Conservation (phyloP, 2,113 vertebrate genomes). For the Equus quagga region DNA sequence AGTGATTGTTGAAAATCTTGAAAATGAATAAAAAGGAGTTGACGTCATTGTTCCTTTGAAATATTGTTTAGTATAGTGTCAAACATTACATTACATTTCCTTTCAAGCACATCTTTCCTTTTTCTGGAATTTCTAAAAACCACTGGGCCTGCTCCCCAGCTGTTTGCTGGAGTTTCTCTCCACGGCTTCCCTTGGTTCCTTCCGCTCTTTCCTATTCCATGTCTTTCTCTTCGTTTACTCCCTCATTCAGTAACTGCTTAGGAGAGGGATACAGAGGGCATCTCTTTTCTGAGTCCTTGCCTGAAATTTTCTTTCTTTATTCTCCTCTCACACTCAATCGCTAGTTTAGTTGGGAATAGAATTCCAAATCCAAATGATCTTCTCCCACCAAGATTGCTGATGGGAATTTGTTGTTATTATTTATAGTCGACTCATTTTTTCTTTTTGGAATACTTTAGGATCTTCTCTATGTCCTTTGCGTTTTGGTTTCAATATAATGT, state of each 20-base stretch:
- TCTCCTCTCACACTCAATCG: neutral
- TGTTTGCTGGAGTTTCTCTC: neutral
- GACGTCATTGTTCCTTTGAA: neutral
- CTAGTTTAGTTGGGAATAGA: constrained; percentile 39
- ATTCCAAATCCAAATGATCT: neutral
- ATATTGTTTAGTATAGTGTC: neutral
- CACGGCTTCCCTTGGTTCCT: neutral
- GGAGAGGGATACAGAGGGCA: neutral
- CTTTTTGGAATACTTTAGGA: neutral
- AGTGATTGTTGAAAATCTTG: neutral
- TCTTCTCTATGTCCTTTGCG: neutral
- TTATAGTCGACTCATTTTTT: neutral
- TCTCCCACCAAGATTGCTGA: neutral
- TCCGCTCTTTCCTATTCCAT: neutral
- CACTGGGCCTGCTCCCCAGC: neutral
- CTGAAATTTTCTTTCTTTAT: neutral
- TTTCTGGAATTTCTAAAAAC: neutral
- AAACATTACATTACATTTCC: neutral
- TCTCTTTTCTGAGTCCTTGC: neutral
- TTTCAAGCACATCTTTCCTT: neutral
- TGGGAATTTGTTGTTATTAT: neutral
- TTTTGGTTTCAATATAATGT: neutral
- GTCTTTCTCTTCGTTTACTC: neutral
- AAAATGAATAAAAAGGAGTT: neutral
- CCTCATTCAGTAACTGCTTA: neutral